Base-by-base conservation (phyloP, 2,888 invertebrate species). In the Acanthopleura granulata region DNA sequence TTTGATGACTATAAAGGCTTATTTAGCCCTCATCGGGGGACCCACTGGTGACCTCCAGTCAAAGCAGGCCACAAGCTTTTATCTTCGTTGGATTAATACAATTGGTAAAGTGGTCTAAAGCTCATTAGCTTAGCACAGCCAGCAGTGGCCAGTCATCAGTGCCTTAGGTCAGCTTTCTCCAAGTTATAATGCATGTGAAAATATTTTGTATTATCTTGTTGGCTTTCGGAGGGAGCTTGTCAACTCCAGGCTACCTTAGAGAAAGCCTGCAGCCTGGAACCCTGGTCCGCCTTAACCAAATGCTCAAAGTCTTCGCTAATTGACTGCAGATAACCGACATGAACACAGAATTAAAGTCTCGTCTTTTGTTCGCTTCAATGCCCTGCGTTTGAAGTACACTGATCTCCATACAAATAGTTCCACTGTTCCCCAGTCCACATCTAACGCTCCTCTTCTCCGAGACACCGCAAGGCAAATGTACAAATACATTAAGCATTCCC, bases 81-180 rank as follows among this genome's bases (percentile, higher is more conserved):
- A 66, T 66, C 66, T 66, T 27, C 4, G 57, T 16, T 66, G 29
- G 66, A 66, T 66, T 66, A 66, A 66, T 27, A 27, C 66, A 66
- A 66, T 16, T 66, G 25, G 22, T 66, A 25, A 66, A 66, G 66
- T 66, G 29, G 66, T 66, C 29, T 22, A 66, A 66, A 66, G 29
- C 66, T 27, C 29, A 25, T 27, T 27, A 66, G 66, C 29, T 27
- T 18, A 66, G 22, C 16, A 22, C 22, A 66, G 29, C 29, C 66
- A 66, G 15, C 29, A 22, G 66, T n/a, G 57, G 57, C 57, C 22
- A 40, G n/a, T 57, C 57, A 57, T 57, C 57, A 57, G 22, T n/a
- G 57, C 57, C 57, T 22, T 40, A 22, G 57, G 57, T 57, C 57
- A 57, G 57, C 18, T 57, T 57, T 57, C 57, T n/a, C 57, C n/a